Evolutionary conservation across 2,797 vertebrate genomes (phyloP).

Genomic region (Phrynocephalus vlangalii): DNA sequence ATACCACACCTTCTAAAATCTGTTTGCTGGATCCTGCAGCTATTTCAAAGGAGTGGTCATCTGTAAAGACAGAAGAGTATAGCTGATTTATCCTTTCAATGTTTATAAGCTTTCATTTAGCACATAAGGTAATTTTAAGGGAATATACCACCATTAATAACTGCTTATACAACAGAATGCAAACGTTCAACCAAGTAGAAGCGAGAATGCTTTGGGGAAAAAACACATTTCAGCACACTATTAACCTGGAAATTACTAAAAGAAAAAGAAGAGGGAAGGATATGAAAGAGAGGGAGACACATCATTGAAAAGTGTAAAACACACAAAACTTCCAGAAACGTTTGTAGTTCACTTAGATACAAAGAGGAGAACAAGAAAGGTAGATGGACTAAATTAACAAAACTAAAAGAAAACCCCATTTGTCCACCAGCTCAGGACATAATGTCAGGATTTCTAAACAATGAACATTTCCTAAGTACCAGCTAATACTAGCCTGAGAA

Average conservation of each 20-base stretch:
- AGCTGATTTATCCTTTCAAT: slow-evolving; percentile 44
- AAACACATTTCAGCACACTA: neutral
- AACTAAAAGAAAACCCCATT: no score
- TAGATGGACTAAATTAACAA: neutral
- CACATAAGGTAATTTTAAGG: neutral
- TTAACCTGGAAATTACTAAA: neutral
- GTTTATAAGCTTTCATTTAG: neutral
- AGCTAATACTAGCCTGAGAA: neutral
- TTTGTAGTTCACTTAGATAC: neutral
- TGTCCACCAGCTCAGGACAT: neutral
- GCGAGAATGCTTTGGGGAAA: neutral
- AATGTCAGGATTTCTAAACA: slow-evolving; percentile 15
- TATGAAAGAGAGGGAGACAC: neutral
- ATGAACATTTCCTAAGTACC: neutral
- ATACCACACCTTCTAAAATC: slow-evolving; percentile 91
- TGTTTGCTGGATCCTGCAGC: slow-evolving; percentile 89
- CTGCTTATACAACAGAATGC: neutral
- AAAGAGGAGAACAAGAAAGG: neutral
- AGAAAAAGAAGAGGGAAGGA: neutral
- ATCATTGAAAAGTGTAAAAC: neutral
- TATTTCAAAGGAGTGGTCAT: slow-evolving; percentile 79
- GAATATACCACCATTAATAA: neutral
- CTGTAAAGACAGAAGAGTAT: slow-evolving; percentile 79
- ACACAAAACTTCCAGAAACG: neutral
- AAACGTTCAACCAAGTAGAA: neutral